Percentiles rank a stretch among this genome's conserved stretches.
Evolutionary conservation across 37 sponge, comb jelly and placozoan genomes (phyloP).

Genomic region (Hexactinellida sp.): DNA sequence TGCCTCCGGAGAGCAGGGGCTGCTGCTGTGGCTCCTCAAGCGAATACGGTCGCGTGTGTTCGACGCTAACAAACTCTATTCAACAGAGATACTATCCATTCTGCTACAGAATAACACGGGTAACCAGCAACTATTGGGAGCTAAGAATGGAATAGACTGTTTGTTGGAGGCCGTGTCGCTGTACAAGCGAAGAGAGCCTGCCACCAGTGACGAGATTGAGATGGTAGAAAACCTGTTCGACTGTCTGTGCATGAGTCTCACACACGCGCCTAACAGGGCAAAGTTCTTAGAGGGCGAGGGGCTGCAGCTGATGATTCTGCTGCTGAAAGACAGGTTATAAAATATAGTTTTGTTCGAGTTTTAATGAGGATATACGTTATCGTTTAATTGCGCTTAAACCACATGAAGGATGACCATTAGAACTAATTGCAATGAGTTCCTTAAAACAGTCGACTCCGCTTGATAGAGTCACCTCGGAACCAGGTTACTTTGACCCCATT

Average conservation of each 20-base stretch:
- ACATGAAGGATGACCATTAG: too few species aligned
- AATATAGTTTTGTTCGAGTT: too few species aligned
- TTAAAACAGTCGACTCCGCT: too few species aligned
- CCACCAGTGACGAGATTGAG: slow-evolving; percentile 67
- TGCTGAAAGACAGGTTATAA: slow-evolving; percentile 65
- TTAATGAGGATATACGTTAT: too few species aligned
- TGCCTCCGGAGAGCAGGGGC: slow-evolving; percentile 72
- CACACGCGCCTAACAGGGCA: slow-evolving; percentile 65
- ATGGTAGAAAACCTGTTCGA: slow-evolving; percentile 98
- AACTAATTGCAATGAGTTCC: too few species aligned
- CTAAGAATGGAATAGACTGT: slow-evolving; percentile 75
- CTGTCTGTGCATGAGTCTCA: slow-evolving; percentile 76
- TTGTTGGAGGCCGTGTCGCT: slow-evolving; percentile 84
- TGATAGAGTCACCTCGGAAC: too few species aligned
- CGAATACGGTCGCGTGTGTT: slow-evolving; percentile 56
- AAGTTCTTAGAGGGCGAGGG: slow-evolving; percentile 91
- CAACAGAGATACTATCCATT: slow-evolving; percentile 78
- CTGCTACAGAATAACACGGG: slow-evolving; percentile 61
- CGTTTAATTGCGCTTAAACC: too few species aligned
- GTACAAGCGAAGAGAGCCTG: slow-evolving; percentile 82
- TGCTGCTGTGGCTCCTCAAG: slow-evolving; percentile 76
- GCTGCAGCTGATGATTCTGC: slow-evolving; percentile 91
- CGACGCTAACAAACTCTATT: slow-evolving; percentile 91
- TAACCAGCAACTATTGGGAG: slow-evolving; percentile 70
- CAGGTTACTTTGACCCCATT: too few species aligned